Evolutionary conservation across 2,113 vertebrate genomes (phyloP), one percentile per base, ranked within the genome.

Genomic region (Heterotis niloticus): DNA sequence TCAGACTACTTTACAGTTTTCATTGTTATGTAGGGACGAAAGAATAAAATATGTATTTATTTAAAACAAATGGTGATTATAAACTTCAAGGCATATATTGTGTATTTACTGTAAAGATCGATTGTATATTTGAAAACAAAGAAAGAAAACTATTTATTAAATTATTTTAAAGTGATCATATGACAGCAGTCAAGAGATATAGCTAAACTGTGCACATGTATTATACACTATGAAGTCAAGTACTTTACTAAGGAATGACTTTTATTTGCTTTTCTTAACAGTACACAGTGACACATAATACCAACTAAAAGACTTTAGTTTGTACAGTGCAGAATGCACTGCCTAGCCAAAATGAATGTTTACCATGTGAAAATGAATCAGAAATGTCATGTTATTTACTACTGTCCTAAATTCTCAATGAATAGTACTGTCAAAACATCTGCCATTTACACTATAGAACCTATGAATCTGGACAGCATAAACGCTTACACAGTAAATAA

Each of bases 1-100:
- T n/a, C 44, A 78, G 90, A 84, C 88, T 87, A 89, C 90, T 91
- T 90, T 90, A 85, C 85, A 89, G 89, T 90, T 91, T 89, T 90
- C 78, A 88, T 52, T 18, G 89, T 88, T 84, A 78, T 72, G 34
- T 60, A 78, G 26, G 56, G 70, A 59, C 26, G 52, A 59, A 69
- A 52, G 74, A 34, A 75, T 64, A 5, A 75, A 62, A 62, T 23
- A 75, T 79, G 57, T 65, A 89, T 74, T 62, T 62, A 62, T 62
- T 83, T 84, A 26, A 88, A 90, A 87, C 86, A 89, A 90, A 85
- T 76, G 83, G 85, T 44, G 87, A 82, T 84, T 81, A 88, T 86
- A 90, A 89, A 88, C 85, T 89, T 87, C 89, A 85, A 86, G 24
- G 59, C 11, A 75, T 56, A 88, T 86, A 82, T 86, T 79, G 89